These are phyloP conservation scores for Papilio polytes DNA, from an alignment of 1,140 invertebrate species.

Conservation along the genomic window DNA sequence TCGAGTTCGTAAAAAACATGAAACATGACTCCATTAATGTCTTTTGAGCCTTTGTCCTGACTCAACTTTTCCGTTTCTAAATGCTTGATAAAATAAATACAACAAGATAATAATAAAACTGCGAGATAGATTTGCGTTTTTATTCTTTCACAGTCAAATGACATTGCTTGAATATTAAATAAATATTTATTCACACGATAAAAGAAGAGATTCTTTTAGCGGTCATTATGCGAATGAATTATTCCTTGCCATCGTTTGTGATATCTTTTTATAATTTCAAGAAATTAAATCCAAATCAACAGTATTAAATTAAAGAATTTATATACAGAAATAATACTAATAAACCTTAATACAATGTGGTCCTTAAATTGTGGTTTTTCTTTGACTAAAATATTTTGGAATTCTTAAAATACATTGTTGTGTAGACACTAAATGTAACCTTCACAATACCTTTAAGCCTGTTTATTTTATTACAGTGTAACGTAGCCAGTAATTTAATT, in stretches of 20 bases:
- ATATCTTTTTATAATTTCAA: too few species aligned
- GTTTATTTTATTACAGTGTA: constrained; percentile 6
- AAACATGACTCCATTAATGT: neutral
- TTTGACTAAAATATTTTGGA: neutral
- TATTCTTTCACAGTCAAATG: neutral
- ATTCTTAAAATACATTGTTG: neutral
- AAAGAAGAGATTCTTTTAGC: too few species aligned
- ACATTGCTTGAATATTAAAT: too few species aligned
- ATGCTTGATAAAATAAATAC: neutral
- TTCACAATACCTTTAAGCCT: neutral
- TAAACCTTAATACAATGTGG: too few species aligned
- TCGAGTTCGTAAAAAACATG: neutral
- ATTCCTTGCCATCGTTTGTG: too few species aligned
- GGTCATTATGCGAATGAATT: too few species aligned
- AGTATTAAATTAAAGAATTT: too few species aligned
- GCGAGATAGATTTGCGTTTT: neutral
- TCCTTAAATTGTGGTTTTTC: neutral
- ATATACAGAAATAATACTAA: too few species aligned
- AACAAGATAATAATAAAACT: neutral
- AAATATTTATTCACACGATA: too few species aligned
- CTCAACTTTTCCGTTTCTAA: neutral
- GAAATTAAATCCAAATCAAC: too few species aligned
- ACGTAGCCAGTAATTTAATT: constrained; percentile 19
- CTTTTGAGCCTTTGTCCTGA: neutral
- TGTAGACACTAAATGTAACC: neutral